Conservation (phyloP, 2,888 invertebrate genomes). For the Lepetodrilus schrolli region DNA sequence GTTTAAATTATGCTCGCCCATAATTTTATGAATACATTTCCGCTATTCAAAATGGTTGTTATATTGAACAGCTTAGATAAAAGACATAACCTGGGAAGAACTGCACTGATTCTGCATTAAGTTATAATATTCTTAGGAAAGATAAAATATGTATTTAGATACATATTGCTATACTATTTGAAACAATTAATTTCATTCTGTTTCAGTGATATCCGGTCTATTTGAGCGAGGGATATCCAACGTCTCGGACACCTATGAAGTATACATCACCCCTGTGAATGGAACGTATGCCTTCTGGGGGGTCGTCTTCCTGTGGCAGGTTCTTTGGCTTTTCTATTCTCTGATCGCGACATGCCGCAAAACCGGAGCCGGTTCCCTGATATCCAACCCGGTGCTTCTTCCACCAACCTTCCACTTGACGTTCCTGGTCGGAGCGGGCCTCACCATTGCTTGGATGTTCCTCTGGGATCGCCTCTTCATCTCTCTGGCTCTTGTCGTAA, state of each 20-base stretch:
- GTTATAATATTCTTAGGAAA: no score
- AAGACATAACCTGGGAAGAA: no score
- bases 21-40: no score
- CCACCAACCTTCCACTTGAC: slow-evolving; percentile 49
- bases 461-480: slow-evolving; percentile 55
- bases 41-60: no score
- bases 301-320: slow-evolving; percentile 56
- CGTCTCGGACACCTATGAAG: slow-evolving; percentile 49
- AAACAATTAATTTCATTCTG: no score
- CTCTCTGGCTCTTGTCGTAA: slow-evolving; percentile 37
- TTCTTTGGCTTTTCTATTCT: slow-evolving; percentile 51
- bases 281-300: slow-evolving; percentile 58
- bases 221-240: slow-evolving; percentile 38
- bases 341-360: slow-evolving; percentile 46
- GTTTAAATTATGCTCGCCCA: no score
- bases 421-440: slow-evolving; percentile 43
- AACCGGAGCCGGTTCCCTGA: slow-evolving; percentile 41
- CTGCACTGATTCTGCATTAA: no score
- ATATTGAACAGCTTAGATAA: no score
- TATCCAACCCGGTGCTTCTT: slow-evolving; percentile 45
- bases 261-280: slow-evolving; percentile 57
- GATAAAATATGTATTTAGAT: no score
- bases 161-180: no score
- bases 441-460: slow-evolving; percentile 57
- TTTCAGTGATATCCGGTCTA: not conserved